Evolutionary conservation across 2,797 vertebrate genomes (phyloP).

Genomic region (Coreius guichenoti): DNA sequence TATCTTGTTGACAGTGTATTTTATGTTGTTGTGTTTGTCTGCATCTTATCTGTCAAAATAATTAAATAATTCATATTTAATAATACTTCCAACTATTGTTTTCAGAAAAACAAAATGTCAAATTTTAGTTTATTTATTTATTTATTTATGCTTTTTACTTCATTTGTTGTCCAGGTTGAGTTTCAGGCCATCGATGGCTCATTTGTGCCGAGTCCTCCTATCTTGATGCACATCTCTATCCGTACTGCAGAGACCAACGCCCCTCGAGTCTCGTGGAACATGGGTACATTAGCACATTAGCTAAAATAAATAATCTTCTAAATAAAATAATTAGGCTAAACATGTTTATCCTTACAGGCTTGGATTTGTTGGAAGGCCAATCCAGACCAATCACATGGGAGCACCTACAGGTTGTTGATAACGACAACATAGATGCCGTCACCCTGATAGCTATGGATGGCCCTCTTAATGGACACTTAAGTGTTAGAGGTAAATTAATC

Average conservation of each 20-base stretch:
- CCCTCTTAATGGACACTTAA: slow-evolving; percentile 71
- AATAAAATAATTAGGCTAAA: neutral
- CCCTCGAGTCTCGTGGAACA: slow-evolving; percentile 80
- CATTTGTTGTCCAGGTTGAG: slow-evolving; percentile 74
- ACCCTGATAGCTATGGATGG: slow-evolving; percentile 77
- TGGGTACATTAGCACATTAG: slow-evolving; percentile 60
- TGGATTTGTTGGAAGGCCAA: slow-evolving; percentile 79
- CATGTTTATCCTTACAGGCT: slow-evolving; percentile 61
- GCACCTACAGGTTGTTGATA: slow-evolving; percentile 79
- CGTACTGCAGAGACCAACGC: slow-evolving; percentile 74
- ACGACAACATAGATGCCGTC: slow-evolving; percentile 71
- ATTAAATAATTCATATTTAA: neutral
- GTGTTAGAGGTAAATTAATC: slow-evolving; percentile 68
- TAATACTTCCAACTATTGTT: neutral
- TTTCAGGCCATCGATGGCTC: slow-evolving; percentile 82
- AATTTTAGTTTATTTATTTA: neutral
- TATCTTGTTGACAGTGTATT: slow-evolving; percentile 1
- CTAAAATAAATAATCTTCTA: neutral
- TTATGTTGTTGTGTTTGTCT: neutral
- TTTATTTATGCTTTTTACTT: neutral
- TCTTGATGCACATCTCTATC: slow-evolving; percentile 80
- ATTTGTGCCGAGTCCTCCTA: slow-evolving; percentile 70
- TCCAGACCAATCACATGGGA: slow-evolving; percentile 74
- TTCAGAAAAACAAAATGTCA: neutral
- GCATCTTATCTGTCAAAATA: neutral